phyloP scores from a whole-genome alignment of 2,888 invertebrate species.

The Gryllus longicercus region DNA sequence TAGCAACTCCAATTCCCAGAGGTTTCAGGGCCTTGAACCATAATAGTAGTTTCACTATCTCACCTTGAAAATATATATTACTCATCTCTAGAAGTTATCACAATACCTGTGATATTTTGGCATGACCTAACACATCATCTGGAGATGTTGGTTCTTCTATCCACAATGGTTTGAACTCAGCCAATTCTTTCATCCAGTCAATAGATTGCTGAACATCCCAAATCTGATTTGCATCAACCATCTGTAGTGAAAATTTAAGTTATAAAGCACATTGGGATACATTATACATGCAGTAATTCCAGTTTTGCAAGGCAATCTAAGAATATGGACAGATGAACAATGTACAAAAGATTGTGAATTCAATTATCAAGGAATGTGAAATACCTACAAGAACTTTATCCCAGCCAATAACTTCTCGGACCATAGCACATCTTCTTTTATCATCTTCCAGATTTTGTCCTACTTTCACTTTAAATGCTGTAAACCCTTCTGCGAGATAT shows the following conservation, averaged over 20 bases:
- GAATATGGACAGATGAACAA: too few species aligned
- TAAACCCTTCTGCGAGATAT: slow-evolving; percentile 72
- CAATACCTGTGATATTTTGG: slow-evolving; percentile 63
- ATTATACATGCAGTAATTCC: neutral
- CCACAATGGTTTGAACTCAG: slow-evolving; percentile 74
- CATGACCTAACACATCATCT: slow-evolving; percentile 86
- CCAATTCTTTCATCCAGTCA: slow-evolving; percentile 76
- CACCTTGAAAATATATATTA: neutral
- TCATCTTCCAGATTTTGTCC: slow-evolving; percentile 76
- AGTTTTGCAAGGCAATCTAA: too few species aligned
- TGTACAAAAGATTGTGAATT: too few species aligned
- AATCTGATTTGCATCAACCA: slow-evolving; percentile 85
- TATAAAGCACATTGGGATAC: neutral
- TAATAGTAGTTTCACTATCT: neutral
- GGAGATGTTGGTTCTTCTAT: slow-evolving; percentile 93
- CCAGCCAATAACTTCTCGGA: slow-evolving; percentile 72
- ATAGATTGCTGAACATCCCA: slow-evolving; percentile 86
- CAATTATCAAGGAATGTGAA: too few species aligned
- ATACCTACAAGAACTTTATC: slow-evolving; percentile 52
- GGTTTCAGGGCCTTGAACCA: slow-evolving; percentile 53
- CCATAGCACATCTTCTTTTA: slow-evolving; percentile 64
- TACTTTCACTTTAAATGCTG: slow-evolving; percentile 87
- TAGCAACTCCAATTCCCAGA: slow-evolving; percentile 78
- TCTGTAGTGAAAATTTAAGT: slow-evolving; percentile 48
- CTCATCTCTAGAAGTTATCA: neutral